Evolutionary conservation across 2,888 invertebrate genomes (phyloP).

Genomic region (Chrysotoxum bicinctum): DNA sequence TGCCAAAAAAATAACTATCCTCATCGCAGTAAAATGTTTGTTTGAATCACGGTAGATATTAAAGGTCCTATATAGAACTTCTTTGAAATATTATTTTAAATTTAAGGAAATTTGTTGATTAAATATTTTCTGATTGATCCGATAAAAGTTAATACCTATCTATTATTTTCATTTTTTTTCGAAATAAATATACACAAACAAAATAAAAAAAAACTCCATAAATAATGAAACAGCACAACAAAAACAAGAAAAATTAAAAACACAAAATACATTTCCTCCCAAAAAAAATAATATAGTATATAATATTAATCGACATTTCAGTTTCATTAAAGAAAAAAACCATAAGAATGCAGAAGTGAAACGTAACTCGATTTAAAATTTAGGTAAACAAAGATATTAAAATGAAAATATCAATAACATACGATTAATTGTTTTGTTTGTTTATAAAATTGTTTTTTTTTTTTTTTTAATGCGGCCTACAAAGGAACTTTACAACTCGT

Average conservation of each 20-base stretch:
- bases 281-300: slow-evolving; percentile 26
- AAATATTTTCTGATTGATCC: neutral
- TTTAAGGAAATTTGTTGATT: neutral
- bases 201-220: slow-evolving; percentile 20
- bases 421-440: slow-evolving; percentile 38
- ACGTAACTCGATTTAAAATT: slow-evolving; percentile 58
- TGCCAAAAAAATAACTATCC: neutral
- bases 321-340: slow-evolving; percentile 9
- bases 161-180: neutral
- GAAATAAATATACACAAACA: slow-evolving; percentile 24
- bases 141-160: slow-evolving; percentile 37
- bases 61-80: neutral
- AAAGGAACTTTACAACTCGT: slow-evolving; percentile 69
- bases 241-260: slow-evolving; percentile 32
- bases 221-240: slow-evolving; percentile 20
- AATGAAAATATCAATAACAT: slow-evolving; percentile 49
- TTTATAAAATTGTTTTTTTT: slow-evolving; percentile 38
- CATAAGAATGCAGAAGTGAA: slow-evolving; percentile 62
- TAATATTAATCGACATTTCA: neutral
- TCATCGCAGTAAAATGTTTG: neutral
- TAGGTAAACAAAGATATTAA: slow-evolving; percentile 42
- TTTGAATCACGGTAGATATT: neutral
- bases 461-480: slow-evolving; percentile 61
- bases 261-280: slow-evolving; percentile 43
- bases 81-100: neutral